Evolutionary conservation across 2,888 invertebrate genomes (phyloP).

Genomic region (Allophyes oxyacanthae): DNA sequence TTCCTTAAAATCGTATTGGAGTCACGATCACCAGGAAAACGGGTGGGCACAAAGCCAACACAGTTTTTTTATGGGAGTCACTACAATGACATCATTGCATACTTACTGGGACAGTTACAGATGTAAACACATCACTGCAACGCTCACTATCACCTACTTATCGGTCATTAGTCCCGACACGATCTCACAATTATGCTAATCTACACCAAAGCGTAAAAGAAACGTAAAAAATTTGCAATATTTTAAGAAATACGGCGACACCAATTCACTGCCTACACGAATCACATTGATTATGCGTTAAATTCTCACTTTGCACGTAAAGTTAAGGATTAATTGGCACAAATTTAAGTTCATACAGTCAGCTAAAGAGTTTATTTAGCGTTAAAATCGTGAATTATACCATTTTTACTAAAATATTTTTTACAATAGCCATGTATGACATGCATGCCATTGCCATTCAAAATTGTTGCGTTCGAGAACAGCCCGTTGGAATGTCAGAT

Average conservation of each 20-base stretch:
- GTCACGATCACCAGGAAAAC: conserved; percentile 83
- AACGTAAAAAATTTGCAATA: conserved; percentile 67
- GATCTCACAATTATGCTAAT: conserved; percentile 61
- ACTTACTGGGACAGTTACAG: conserved; percentile 84
- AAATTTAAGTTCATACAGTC: conserved; percentile 50
- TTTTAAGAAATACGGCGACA: conserved; percentile 76
- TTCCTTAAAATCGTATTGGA: conserved; percentile 75
- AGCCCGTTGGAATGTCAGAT: conserved; percentile 58
- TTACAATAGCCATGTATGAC: conserved; percentile 81
- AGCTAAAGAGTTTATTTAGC: conserved; percentile 52
- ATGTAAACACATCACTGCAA: conserved; percentile 87
- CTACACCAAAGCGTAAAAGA: conserved; percentile 59
- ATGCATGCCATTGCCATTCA: conserved; percentile 86
- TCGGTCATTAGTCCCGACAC: conserved; percentile 57
- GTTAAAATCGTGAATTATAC: conserved; percentile 65
- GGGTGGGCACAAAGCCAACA: conserved; percentile 89
- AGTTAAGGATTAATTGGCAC: conserved; percentile 68
- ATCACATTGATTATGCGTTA: conserved; percentile 66
- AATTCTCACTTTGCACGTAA: conserved; percentile 58
- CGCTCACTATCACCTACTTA: conserved; percentile 66
- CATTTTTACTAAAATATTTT: conserved; percentile 75
- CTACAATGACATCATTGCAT: conserved; percentile 86
- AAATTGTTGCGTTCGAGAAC: conserved; percentile 79
- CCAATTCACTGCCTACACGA: conserved; percentile 84
- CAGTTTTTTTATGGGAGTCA: conserved; percentile 83